Conservation (phyloP, 2,888 invertebrate species). For the Ceriagrion tenellum region DNA sequence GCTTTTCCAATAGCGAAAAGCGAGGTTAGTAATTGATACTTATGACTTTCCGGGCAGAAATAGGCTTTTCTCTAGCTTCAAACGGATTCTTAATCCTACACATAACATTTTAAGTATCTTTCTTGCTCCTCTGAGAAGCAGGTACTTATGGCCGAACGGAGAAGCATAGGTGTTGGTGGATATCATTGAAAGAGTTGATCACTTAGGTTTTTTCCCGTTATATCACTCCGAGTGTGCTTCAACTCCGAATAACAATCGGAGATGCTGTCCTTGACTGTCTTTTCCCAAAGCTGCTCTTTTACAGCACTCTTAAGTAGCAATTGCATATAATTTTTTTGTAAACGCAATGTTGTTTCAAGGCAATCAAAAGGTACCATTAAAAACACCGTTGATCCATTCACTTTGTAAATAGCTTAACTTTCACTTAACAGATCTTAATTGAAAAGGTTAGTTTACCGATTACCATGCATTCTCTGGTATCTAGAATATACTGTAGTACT, state of each 20-base stretch:
- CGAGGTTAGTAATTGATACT: background rate
- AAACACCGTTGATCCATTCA: too few relatives aligned
- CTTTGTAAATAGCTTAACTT: too few relatives aligned
- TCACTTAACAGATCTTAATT: too few relatives aligned
- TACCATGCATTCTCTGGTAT: too few relatives aligned
- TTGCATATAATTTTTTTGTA: too few relatives aligned
- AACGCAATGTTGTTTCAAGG: too few relatives aligned
- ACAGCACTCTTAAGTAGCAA: too few relatives aligned
- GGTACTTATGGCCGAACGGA: background rate
- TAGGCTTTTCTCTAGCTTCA: background rate
- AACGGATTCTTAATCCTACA: background rate
- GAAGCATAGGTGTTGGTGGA: background rate
- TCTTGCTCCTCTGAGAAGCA: background rate
- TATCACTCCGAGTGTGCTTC: background rate
- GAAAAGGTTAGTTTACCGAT: too few relatives aligned
- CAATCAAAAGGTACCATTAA: too few relatives aligned
- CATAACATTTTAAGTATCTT: background rate
- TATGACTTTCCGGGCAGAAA: background rate
- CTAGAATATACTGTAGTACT: too few relatives aligned
- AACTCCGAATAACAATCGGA: background rate
- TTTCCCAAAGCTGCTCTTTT: background rate
- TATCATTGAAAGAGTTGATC: background rate
- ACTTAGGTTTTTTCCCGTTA: background rate
- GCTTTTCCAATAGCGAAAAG: background rate
- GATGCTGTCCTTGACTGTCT: background rate